Evolutionary conservation across 1,140 invertebrate genomes (phyloP).

Genomic region (Plectrocnemia conspersa): DNA sequence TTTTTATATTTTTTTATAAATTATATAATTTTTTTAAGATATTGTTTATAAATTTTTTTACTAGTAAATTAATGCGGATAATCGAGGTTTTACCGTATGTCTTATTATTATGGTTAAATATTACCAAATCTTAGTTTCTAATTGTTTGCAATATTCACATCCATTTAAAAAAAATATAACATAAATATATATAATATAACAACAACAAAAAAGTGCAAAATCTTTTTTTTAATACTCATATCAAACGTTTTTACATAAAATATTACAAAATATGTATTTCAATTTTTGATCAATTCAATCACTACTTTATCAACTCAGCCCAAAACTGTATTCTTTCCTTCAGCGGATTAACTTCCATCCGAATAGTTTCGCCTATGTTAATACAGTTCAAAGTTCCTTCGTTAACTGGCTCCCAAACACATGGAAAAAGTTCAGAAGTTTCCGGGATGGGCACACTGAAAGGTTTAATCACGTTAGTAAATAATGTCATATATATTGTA

Average conservation of each 20-base stretch:
- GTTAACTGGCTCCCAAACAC: neutral
- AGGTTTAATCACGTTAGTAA: too few relatives aligned
- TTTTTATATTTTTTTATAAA: neutral
- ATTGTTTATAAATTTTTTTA: neutral
- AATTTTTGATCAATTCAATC: neutral
- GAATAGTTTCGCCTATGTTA: neutral
- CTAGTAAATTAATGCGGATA: neutral
- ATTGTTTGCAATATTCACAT: too few relatives aligned
- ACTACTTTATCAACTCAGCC: neutral
- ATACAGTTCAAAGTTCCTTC: neutral
- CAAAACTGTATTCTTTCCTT: constrained; percentile 8
- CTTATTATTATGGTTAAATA: too few relatives aligned
- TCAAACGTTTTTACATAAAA: neutral
- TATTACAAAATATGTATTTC: neutral
- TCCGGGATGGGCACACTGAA: constrained; percentile 1
- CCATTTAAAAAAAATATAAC: too few relatives aligned
- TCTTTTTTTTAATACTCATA: too few relatives aligned
- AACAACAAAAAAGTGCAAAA: too few relatives aligned
- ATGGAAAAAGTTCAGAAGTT: neutral
- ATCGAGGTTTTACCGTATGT: neutral
- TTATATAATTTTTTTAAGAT: neutral
- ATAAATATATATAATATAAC: too few relatives aligned
- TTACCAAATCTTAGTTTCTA: too few relatives aligned
- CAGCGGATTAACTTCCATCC: neutral
- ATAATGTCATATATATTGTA: too few relatives aligned